Percentiles rank a stretch among this genome's conserved stretches.
Evolutionary conservation across 2,113 vertebrate genomes (phyloP).

Genomic region (Baryphthengus martii): DNA sequence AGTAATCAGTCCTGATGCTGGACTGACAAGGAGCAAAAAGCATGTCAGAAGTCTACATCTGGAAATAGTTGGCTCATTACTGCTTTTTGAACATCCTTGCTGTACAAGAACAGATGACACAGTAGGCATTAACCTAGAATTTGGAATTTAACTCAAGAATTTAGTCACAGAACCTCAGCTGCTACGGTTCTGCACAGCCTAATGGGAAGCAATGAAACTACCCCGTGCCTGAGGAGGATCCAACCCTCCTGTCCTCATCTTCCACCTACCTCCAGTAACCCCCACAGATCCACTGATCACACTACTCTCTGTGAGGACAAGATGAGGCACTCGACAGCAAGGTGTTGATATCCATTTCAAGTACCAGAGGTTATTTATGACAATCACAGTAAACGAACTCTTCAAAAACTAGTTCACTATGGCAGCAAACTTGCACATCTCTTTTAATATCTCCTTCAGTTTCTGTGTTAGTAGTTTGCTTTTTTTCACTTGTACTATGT

Average conservation of each 20-base stretch:
- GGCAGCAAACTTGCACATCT: neutral
- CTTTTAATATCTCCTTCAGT: neutral
- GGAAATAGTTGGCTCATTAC: neutral
- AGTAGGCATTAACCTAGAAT: neutral
- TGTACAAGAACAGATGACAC: neutral
- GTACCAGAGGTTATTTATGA: neutral
- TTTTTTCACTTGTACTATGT: neutral
- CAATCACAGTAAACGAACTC: neutral
- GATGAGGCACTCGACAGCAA: neutral
- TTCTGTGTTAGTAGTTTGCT: neutral
- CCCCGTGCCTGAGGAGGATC: neutral
- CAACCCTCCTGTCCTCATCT: too few relatives aligned
- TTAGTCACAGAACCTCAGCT: neutral
- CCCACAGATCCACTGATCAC: neutral
- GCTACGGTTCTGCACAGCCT: neutral
- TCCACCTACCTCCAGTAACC: neutral
- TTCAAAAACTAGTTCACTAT: neutral
- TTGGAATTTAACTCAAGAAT: neutral
- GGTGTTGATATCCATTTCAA: neutral
- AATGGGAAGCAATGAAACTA: neutral
- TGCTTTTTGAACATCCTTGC: neutral
- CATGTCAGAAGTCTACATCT: neutral
- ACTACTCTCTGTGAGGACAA: neutral
- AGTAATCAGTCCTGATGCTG: neutral
- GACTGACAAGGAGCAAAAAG: neutral